Percentiles rank a stretch among this genome's conserved stretches.
Conservation (phyloP, 2,888 invertebrate genomes). For the Pecten maximus region DNA sequence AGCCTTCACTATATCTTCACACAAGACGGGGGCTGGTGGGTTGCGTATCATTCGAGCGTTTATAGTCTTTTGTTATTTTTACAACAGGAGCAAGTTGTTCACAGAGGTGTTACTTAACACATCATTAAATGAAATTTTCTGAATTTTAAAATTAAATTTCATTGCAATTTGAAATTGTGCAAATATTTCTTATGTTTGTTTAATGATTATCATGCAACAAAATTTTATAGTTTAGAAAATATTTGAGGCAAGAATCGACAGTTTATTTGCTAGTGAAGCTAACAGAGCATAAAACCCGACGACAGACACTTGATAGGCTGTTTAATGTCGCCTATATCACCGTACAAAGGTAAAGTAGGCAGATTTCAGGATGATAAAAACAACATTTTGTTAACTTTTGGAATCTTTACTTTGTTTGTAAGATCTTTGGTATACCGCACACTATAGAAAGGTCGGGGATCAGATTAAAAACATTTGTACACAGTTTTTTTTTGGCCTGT, state of each 20-base stretch:
- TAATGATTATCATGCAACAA: background rate
- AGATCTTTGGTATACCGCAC: background rate
- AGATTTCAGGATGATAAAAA: background rate
- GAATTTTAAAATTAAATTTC: background rate
- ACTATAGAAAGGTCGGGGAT: background rate
- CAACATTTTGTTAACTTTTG: background rate
- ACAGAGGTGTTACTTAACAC: background rate
- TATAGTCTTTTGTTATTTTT: background rate
- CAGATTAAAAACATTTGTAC: background rate
- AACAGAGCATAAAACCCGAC: background rate
- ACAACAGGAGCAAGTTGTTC: background rate
- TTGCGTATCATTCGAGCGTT: background rate
- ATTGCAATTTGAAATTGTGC: background rate
- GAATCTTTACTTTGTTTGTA: background rate
- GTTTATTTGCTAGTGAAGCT: background rate
- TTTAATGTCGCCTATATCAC: background rate
- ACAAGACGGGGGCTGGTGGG: background rate
- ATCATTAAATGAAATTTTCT: background rate
- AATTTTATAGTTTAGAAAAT: background rate
- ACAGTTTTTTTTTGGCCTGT: background rate
- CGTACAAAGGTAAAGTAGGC: background rate
- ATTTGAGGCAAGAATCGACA: background rate
- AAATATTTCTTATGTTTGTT: background rate
- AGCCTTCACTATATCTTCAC: background rate
- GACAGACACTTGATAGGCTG: background rate